Evolutionary conservation across 2,888 invertebrate species (phyloP), one percentile per base, ranked within the genome.

Genomic region (Erynnis tages): DNA sequence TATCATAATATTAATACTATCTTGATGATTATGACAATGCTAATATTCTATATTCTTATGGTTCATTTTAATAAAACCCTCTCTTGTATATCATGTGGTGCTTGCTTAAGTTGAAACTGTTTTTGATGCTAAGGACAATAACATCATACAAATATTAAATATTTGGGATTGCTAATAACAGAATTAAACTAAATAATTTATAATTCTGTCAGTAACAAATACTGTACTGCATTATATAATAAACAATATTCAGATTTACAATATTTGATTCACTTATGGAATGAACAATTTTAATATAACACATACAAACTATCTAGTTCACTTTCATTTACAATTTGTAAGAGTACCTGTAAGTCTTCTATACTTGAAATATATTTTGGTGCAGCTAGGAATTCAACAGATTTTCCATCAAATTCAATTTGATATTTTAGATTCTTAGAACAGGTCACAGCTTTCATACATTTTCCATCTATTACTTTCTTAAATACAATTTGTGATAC

Each of bases 261-360:
- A 44, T 14, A 45, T 44, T 29, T 52, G 44, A 44, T 32, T 46
- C 59, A 43, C 57, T 19, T 4, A 16, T 55, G 38, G 57, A 57
- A 62, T 54, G 48, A 63, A 63, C 56, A 61, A 55, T 17, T 60
- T 70, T 71, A 82, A 63, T 83, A 77, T 58, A 79, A 70, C 48
- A 90, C 80, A 82, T 89, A 82, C 54, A 82, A 73, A 73, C 80
- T 85, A 56, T 74, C 71, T 54, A 86, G 66, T 63, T 82, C 77
- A 67, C 79, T 84, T 60, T 90, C 89, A 66, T 90, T 79, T 48
- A 90, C 89, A 66, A 90, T 90, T 71, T 90, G 85, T 62, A 90
- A 73, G 56, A 90, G 69, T 58, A 90, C 86, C 74, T 82, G 67
- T 60, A 90, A 72, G 63, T 90, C 90, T 61, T 85, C 88, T 69